Evolutionary conservation across 1,140 invertebrate genomes (phyloP).

Genomic region (Cydia fagiglandana): DNA sequence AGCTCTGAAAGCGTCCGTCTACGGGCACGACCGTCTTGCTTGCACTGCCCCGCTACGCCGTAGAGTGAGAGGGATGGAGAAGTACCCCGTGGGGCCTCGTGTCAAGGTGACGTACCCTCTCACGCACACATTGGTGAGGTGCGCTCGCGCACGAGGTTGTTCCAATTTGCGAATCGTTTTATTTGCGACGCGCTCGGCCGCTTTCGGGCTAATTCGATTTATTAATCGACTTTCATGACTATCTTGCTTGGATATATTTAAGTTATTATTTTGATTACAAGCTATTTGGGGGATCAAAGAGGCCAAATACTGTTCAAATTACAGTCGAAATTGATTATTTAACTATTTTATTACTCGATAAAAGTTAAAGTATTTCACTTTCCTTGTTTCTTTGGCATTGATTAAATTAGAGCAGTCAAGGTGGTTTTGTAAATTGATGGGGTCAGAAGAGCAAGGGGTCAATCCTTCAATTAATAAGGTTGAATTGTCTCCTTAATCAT

Average conservation of each 20-base stretch:
- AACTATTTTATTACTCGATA: too few relatives aligned
- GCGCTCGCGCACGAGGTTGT: constrained; percentile 58
- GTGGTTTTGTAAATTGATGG: not conserved
- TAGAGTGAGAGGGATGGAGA: constrained; percentile 49
- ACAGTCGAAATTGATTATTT: too few relatives aligned
- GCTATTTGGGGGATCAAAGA: not conserved
- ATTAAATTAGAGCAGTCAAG: not conserved
- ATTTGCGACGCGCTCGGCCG: constrained; percentile 3
- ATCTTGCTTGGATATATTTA: not conserved
- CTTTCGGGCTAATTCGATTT: constrained; percentile 19
- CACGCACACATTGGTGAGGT: constrained; percentile 50
- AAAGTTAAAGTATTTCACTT: not conserved
- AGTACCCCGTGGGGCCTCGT: constrained; percentile 68
- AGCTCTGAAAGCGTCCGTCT: constrained; percentile 76
- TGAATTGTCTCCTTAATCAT: not conserved
- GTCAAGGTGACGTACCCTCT: constrained; percentile 73
- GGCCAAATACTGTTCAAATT: not conserved
- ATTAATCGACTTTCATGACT: constrained; percentile 21
- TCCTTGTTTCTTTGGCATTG: not conserved
- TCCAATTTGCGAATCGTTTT: constrained; percentile 60
- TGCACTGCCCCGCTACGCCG: constrained; percentile 48
- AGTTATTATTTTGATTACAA: not conserved
- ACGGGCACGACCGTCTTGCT: constrained; percentile 59
- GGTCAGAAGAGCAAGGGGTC: not conserved
- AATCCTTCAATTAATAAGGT: not conserved